Percentiles rank a stretch among this genome's conserved stretches.
These are phyloP conservation scores for Chelonia mydas DNA, from an alignment of 2,797 vertebrate genomes.

Conservation along the genomic window DNA sequence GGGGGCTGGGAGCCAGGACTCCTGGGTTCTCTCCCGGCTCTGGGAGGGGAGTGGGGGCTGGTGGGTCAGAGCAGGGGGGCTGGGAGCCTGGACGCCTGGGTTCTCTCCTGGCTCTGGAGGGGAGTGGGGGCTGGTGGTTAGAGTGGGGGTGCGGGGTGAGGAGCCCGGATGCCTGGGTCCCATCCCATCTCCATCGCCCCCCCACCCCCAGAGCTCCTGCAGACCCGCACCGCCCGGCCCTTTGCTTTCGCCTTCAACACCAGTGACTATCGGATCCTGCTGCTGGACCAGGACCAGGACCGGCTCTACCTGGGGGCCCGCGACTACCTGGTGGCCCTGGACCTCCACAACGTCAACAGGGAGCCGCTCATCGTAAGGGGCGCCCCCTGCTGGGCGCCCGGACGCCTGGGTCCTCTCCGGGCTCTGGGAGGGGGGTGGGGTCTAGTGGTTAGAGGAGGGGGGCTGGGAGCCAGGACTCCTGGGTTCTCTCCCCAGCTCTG, in stretches of 20 bases:
- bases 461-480: background rate
- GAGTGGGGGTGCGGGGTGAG: too few relatives aligned
- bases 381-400: background rate
- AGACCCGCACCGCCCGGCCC: constrained; percentile 85
- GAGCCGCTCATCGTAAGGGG: constrained; percentile 87
- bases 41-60: too few relatives aligned
- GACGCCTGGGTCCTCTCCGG: background rate
- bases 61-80: too few relatives aligned
- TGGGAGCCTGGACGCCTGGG: background rate
- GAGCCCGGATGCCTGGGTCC: background rate
- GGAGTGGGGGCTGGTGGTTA: too few relatives aligned
- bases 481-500: background rate
- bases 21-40: background rate
- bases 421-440: too few relatives aligned
- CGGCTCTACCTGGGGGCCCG: constrained; percentile 89
- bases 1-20: background rate
- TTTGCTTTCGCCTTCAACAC: constrained; percentile 91
- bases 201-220: constrained; percentile 83
- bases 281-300: constrained; percentile 91
- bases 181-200: background rate
- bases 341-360: constrained; percentile 91
- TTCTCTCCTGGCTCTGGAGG: background rate
- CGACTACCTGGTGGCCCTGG: constrained; percentile 89
- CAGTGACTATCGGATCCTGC: constrained; percentile 89
- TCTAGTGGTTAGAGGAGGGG: background rate